Percentiles rank a stretch among this genome's conserved stretches.
Evolutionary conservation across 2,797 vertebrate genomes (phyloP).

Genomic region (Typhlichthys subterraneus): DNA sequence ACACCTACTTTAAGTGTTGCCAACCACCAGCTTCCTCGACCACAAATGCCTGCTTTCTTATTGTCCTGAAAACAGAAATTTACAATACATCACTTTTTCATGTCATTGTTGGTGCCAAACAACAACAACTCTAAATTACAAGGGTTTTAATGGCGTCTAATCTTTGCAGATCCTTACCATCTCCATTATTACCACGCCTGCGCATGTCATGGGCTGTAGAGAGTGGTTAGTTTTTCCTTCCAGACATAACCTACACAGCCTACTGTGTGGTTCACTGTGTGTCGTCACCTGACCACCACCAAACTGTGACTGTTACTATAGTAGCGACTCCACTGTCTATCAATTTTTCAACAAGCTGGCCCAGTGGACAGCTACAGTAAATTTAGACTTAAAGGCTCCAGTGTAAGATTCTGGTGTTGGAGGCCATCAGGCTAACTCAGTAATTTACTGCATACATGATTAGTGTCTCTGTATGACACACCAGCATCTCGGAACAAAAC

Average conservation of each 20-base stretch:
- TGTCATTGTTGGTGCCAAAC: neutral
- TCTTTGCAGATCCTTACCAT: constrained; percentile 57
- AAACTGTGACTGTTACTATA: constrained; percentile 67
- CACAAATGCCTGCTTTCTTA: constrained; percentile 47
- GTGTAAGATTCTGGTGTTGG: neutral
- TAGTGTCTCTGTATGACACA: too few species aligned
- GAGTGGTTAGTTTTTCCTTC: constrained; percentile 7
- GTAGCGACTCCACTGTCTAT: constrained; percentile 63
- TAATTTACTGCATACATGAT: too few species aligned
- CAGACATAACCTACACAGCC: too few species aligned
- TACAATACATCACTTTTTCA: neutral
- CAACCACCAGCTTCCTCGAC: constrained; percentile 76
- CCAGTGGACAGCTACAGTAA: constrained; percentile 39
- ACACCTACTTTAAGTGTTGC: constrained; percentile 69
- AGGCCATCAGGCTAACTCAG: too few species aligned
- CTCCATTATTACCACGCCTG: constrained; percentile 36
- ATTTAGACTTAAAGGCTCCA: constrained; percentile 45
- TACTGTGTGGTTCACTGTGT: constrained; percentile 21
- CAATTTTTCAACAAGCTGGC: constrained; percentile 70
- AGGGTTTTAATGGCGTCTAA: neutral
- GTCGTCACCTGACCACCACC: constrained; percentile 65
- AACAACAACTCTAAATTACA: constrained; percentile 3
- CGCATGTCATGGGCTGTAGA: constrained; percentile 44
- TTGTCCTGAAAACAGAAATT: constrained; percentile 52
- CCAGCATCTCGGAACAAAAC: too few species aligned